Base-by-base conservation (phyloP, 2,113 vertebrate genomes). In the Corythoichthys intestinalis region DNA sequence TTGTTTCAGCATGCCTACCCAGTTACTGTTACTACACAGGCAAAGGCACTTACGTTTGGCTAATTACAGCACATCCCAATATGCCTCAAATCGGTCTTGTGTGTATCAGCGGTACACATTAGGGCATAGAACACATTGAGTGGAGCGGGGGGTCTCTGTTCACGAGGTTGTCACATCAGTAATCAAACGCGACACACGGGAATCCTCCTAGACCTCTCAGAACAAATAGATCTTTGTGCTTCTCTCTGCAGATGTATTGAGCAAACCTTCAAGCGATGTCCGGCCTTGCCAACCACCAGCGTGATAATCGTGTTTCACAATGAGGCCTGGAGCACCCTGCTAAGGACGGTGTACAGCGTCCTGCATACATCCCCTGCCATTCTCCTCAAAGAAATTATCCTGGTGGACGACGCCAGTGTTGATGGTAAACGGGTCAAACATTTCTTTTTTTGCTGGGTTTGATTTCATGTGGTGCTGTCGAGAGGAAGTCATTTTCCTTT, bases 261-360 rank as follows among this genome's bases (percentile, higher is more conserved):
- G 72, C 95, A 98, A 77, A 96, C 94, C 72, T 98, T 98, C 89
- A 95, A 93, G 76, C 94, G 97, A 50, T 99, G 97, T 77, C 97
- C 96, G 0, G 84, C 94, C 0, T 75, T 99, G 81, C 94, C 93
- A 69, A 98, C 93, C 70, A 99, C 97, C 72, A 99, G 96, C 59
- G 92, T 99, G 86, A 94, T 99, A 81, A 99, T 98, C 56, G 96
- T 99, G 82, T 99, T 99, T 86, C 96, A 99, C 85, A 99, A 99
- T 64, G 97, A 99, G 85, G 97, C 93, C 0, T 99, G 97, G 97
- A 99, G 95, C 76, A 99, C 97, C 0, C 90, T 99, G 66, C 92
- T 99, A 52, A 92, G 97, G 79, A 99, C 97, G 0, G 96, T 99
- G 17, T 93, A 97, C 92, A 99, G 97, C 12, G 97, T 99, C 76